phyloP scores from a whole-genome alignment of 2,888 invertebrate species.

The Carcina quercana region DNA sequence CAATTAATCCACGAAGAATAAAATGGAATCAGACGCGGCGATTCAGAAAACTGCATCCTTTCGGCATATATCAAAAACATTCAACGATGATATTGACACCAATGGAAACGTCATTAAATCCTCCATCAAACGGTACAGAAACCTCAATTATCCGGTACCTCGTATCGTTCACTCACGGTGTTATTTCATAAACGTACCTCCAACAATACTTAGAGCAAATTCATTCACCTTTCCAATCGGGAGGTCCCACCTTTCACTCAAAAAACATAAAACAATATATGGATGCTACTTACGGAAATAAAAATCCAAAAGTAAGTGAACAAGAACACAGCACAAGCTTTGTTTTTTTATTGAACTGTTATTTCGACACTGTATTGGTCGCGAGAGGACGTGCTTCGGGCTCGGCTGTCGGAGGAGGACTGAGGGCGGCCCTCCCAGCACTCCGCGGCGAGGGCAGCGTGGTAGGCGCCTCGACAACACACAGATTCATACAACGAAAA shows the following conservation, averaged over 20 bases:
- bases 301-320: conserved; percentile 45
- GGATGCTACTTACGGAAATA: conserved; percentile 52
- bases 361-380: conserved; percentile 31
- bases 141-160: too few species aligned
- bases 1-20: too few species aligned
- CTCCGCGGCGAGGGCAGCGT: conserved; percentile 52
- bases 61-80: too few species aligned
- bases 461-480: conserved; percentile 38
- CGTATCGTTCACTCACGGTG: too few species aligned
- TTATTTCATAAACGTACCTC: too few species aligned
- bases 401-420: conserved; percentile 47
- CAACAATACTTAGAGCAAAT: too few species aligned
- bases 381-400: conserved; percentile 33
- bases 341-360: conserved; percentile 45
- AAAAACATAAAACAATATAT: conserved; percentile 18
- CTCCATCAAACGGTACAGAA: too few species aligned
- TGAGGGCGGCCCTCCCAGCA: conserved; percentile 44
- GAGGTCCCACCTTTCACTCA: conserved; percentile 39
- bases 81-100: too few species aligned
- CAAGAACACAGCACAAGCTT: conserved; percentile 57
- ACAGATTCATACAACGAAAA: conserved; percentile 20
- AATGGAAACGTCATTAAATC: too few species aligned
- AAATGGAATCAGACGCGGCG: too few species aligned
- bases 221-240: conserved; percentile 41
- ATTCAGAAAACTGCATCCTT: too few species aligned